These are phyloP conservation scores for Propithecus deckenii DNA, from an alignment of 2,797 vertebrate species.

Conservation along the genomic window DNA sequence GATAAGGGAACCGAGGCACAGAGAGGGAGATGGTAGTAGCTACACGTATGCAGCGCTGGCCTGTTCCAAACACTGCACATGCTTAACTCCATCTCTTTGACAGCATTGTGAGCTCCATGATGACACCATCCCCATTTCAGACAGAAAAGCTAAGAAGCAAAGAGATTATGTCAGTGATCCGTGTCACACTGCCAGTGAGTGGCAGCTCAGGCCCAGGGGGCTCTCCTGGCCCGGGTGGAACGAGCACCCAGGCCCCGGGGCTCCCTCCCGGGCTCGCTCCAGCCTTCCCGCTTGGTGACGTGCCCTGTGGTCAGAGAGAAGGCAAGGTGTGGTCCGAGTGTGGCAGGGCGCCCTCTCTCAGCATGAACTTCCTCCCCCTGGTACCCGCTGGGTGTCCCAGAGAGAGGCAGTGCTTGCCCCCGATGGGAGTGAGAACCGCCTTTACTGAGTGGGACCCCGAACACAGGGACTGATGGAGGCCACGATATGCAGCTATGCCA, in stretches of 20 bases:
- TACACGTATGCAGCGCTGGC: rapidly evolving
- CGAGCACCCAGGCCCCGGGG: background rate
- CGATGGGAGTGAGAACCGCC: background rate
- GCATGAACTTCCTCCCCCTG: background rate
- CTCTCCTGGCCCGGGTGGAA: rapidly evolving
- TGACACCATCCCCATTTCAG: background rate
- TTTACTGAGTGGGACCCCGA: background rate
- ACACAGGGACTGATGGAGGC: background rate
- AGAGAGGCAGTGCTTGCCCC: background rate
- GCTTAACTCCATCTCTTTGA: background rate
- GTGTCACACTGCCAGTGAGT: background rate
- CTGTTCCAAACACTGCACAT: rapidly evolving
- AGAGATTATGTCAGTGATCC: background rate
- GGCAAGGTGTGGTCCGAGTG: background rate
- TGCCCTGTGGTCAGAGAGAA: background rate
- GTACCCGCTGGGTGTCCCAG: background rate
- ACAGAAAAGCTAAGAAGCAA: background rate
- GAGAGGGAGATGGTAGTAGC: background rate
- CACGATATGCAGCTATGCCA: too few relatives aligned
- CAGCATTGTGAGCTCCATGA: background rate
- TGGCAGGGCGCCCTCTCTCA: background rate
- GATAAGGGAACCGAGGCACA: background rate
- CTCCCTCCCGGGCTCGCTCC: background rate
- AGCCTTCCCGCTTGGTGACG: rapidly evolving
- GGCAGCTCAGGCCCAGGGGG: background rate